phyloP scores from a whole-genome alignment of 2,888 invertebrate species.

The Clitarchus hookeri region DNA sequence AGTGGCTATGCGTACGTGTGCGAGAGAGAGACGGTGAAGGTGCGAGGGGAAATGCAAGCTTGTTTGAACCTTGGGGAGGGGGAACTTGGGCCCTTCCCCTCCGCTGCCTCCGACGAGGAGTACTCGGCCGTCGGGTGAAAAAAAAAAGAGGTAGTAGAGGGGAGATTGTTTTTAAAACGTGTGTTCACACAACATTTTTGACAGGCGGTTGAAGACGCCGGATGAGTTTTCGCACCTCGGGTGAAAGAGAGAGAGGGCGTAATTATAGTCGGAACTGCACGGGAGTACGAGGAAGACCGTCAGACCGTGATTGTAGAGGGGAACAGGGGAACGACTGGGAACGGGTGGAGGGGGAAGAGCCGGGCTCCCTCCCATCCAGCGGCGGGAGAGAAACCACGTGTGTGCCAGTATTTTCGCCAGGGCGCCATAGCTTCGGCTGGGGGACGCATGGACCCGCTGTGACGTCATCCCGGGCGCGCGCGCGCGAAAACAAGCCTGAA shows the following conservation, averaged over 20 bases:
- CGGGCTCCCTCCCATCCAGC: background rate
- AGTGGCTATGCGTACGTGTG: background rate
- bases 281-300: background rate
- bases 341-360: background rate
- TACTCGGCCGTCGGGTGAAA: background rate
- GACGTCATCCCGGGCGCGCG: background rate
- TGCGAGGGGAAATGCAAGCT: background rate
- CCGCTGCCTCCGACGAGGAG: background rate
- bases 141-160: background rate
- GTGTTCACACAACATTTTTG: constrained; percentile 6
- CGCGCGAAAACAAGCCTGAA: background rate
- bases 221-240: background rate
- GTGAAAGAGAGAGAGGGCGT: background rate
- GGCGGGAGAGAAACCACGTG: background rate
- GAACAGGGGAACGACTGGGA: background rate
- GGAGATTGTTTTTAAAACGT: background rate
- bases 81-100: background rate
- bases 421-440: background rate
- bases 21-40: background rate
- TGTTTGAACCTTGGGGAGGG: background rate
- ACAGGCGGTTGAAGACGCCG: background rate
- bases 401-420: background rate
- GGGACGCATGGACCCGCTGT: background rate
- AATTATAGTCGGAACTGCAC: background rate
- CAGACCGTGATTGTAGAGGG: background rate